Conservation (phyloP, 2,797 vertebrate genomes). For the Sebastes nivosus region DNA sequence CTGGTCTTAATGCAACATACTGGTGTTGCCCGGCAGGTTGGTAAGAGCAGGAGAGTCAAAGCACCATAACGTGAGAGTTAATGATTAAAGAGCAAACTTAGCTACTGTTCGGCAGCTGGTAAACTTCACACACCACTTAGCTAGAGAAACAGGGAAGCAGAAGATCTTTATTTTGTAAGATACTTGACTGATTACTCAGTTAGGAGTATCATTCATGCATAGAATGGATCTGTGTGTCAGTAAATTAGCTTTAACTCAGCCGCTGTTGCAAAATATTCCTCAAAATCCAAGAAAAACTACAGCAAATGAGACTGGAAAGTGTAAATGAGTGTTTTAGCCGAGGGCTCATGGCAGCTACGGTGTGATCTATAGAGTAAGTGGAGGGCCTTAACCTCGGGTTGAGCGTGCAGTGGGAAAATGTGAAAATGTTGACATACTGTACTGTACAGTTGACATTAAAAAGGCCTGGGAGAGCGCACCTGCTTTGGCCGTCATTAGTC, state of each 20-base stretch:
- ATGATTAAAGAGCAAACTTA: slow-evolving; percentile 68
- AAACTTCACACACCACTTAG: slow-evolving; percentile 38
- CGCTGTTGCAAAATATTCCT: neutral
- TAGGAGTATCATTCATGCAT: slow-evolving; percentile 6
- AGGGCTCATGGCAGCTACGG: neutral
- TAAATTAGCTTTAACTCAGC: slow-evolving; percentile 9
- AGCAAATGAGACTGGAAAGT: neutral
- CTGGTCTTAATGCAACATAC: slow-evolving; percentile 22
- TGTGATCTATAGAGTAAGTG: neutral
- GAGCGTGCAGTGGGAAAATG: slow-evolving; percentile 9
- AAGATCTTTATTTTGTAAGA: neutral
- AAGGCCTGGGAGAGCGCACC: slow-evolving; percentile 40
- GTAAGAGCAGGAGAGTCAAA: slow-evolving; percentile 24
- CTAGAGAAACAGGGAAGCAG: neutral
- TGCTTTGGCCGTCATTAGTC: slow-evolving; percentile 55
- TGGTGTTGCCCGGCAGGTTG: slow-evolving; percentile 65
- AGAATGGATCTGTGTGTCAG: neutral
- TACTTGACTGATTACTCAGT: slow-evolving; percentile 1
- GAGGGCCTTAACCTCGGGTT: neutral
- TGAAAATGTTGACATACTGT: slow-evolving; percentile 26
- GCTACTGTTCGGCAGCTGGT: slow-evolving; percentile 63
- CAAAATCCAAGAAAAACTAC: neutral
- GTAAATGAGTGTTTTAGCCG: neutral
- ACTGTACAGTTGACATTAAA: slow-evolving; percentile 38
- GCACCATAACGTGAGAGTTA: slow-evolving; percentile 58